Base-by-base conservation (phyloP, 2,113 vertebrate species). In the Eretmochelys imbricata region DNA sequence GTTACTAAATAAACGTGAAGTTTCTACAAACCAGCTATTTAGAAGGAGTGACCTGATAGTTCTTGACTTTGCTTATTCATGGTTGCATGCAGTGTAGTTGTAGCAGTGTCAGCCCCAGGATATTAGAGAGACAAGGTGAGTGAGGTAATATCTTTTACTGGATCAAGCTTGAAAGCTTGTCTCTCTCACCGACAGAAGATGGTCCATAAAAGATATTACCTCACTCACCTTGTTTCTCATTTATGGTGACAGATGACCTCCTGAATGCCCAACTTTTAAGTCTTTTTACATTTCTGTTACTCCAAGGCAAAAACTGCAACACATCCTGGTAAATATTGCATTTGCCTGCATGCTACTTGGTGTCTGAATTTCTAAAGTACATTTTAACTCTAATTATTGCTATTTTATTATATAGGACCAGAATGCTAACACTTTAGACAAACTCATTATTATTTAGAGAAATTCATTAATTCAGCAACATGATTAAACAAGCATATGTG, bases 361-460 rank as follows among this genome's bases (percentile, higher is more conserved):
- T 42, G 38, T 46, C 25, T 4, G 14, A 10, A 78, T 84, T 93
- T 93, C 78, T 27, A 3, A 62, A 35, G 10, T 25, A 46, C 4
- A 3, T 65, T 82, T 94, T 27, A 91, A 92, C 80, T 48, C 17
- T 7, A 42, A 3, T 16, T 84, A 57, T 10, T 62, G 8, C 38
- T 48, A 35, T 1, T 85, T 35, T 2, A 50, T 14, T 88, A 59
- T 1, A 17, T 0, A 88, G 19, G 19, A 89, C 80, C 38, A 84
- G 91, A 80, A 82, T 4, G 19, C 35, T 9, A 57, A 6, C 13
- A 46, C 1, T 0, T 2, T 1, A 10, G 49, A 42, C 19, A 75
- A 85, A 8, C 1, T n/a, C 62, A 6, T 29, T 53, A 65, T 50
- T 72, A 80, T 93, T 17, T 1, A 85, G 81, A 0, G 2, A 82